Evolutionary conservation across 2,797 vertebrate genomes (phyloP).

Genomic region (Falco rusticolus): DNA sequence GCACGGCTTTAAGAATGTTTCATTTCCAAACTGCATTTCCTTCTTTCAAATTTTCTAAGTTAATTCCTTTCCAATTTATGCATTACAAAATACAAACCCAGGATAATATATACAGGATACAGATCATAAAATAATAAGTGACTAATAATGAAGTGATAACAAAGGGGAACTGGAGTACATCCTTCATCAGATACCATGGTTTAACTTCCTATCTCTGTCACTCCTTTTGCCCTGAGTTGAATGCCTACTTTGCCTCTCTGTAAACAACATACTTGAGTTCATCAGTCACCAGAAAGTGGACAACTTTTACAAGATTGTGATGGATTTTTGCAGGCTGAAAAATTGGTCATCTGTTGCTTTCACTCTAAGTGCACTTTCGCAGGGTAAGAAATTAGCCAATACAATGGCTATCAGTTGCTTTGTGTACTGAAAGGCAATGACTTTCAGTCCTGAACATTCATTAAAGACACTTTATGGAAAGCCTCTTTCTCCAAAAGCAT

Average conservation of each 20-base stretch:
- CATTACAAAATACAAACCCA: neutral
- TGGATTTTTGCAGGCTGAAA: slow-evolving; percentile 22
- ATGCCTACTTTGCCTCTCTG: neutral
- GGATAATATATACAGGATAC: neutral
- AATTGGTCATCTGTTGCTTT: neutral
- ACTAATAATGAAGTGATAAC: neutral
- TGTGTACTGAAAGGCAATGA: neutral
- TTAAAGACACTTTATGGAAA: neutral
- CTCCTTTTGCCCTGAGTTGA: neutral
- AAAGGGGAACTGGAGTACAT: neutral
- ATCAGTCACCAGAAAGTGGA: neutral
- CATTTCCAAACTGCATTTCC: neutral
- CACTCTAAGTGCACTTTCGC: neutral
- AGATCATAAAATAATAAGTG: neutral
- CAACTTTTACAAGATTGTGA: slow-evolving; percentile 28
- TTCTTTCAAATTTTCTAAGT: neutral
- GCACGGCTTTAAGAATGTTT: neutral
- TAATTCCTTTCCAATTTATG: neutral
- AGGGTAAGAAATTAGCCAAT: neutral
- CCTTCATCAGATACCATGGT: neutral
- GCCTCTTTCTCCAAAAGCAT: neutral
- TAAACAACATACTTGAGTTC: slow-evolving; percentile 2
- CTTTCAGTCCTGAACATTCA: neutral
- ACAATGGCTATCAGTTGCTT: neutral
- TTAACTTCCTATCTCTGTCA: neutral